Evolutionary conservation across 2,888 invertebrate genomes (phyloP), one percentile per base, ranked within the genome.

Genomic region (Leuctra nigra): DNA sequence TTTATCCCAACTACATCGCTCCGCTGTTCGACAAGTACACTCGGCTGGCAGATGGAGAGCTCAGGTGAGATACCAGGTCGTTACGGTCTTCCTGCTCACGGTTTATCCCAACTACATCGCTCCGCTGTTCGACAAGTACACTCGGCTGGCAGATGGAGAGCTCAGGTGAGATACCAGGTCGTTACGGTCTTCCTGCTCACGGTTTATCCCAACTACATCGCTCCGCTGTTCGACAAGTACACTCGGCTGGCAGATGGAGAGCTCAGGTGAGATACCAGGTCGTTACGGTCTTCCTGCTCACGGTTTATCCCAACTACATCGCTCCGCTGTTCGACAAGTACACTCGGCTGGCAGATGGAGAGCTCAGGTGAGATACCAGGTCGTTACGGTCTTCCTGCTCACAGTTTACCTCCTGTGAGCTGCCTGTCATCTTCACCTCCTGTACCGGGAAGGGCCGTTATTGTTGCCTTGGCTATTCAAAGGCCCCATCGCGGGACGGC

Each of bases 311-410:
- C 13, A 88, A 95, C 65, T 86, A 91, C 55, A 98, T 99, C 67
- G 98, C 98, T 2, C 98, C 99, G 1, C 75, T 98, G 22, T 99
- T 99, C 74, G 98, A 99, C 73, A 97, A 94, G 69, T 99, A 96
- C 73, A 89, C 91, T 1, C 93, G 96, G 0, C 74, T 99, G 56
- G 91, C 93, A 14, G 90, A 96, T 61, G 97, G 98, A 4, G 82
- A 88, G 39, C 75, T 99, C 13, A 39, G 88, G 62, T 77, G 80
- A n/a, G n/a, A n/a, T n/a, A n/a, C n/a, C n/a, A n/a, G n/a, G n/a
- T n/a, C 6, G 82, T 91, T 20, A 84, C 88, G 6, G 73, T 99
- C 63, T 70, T 94, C 60, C 73, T 98, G 60, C 78, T 96, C 67
- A 91, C 93, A 6, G 78, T 91, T 58, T 98, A 98, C 73, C 97